Base-by-base conservation (phyloP, 2,113 vertebrate species). In the Sminthopsis crassicaudata region DNA sequence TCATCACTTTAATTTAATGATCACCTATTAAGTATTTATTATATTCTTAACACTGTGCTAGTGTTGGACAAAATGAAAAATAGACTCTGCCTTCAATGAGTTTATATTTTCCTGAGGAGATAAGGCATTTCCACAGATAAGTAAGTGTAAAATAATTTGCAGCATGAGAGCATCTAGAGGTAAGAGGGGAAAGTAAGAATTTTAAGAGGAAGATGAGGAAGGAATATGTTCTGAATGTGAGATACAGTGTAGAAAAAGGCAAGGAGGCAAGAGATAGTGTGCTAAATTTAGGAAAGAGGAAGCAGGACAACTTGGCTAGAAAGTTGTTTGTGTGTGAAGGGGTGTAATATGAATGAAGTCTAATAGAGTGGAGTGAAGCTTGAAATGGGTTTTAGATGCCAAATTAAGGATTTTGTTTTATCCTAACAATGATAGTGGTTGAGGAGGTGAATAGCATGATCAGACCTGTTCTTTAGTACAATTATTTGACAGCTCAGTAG, bases 1-100 rank as follows among this genome's bases (percentile, higher is more conserved):
- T 55, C 26, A 60, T 93, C 9, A 89, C 46, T 95, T 92, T 93
- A 53, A 91, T 84, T 60, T 89, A 91, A 46, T 27, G 91, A 12
- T 30, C 46, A 46, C 54, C 48, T 57, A 48, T 52, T 94, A 19
- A 93, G 46, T 12, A 76, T 27, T 16, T 26, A 76, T 51, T 53
- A 10, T 19, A 1, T 90, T 11, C 12, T 52, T 67, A 54, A 16
- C 46, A 76, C 5, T 27, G 48, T 93, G 27, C 24, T 67, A 76
- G 55, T 27, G 26, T 14, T 53, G 48, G 48, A 16, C 46, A 22
- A 25, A 48, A 92, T 25, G 53, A 90, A 53, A 52, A 89, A 2
- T 16, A 92, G 52, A 24, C 89, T 89, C 14, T 54, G 19, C 46
- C 23, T 1, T 42, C 48, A 84, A 36, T 1, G 10, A 84, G n/a